phyloP scores from a whole-genome alignment of 2,888 invertebrate genomes.

The Microplitis deprimator region DNA sequence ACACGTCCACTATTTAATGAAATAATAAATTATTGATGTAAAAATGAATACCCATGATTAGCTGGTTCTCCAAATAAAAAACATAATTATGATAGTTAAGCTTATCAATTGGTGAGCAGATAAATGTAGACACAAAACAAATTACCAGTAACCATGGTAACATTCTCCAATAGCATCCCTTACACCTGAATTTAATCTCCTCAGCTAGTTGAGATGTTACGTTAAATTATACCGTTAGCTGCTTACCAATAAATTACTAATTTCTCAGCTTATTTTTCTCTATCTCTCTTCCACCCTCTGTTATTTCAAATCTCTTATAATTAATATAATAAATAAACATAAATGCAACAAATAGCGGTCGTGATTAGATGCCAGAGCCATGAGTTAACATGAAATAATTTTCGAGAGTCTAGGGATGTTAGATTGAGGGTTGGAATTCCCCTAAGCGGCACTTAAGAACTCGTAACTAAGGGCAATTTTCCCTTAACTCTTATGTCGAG shows the following conservation, averaged over 20 bases:
- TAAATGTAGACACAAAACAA: constrained; percentile 64
- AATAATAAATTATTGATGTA: too few species aligned
- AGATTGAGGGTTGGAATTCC: constrained; percentile 3
- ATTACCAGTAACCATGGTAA: constrained; percentile 60
- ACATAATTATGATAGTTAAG: constrained; percentile 52
- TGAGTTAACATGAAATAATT: background rate
- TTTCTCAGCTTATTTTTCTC: too few species aligned
- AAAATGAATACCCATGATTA: background rate
- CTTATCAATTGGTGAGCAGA: constrained; percentile 53
- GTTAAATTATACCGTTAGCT: background rate
- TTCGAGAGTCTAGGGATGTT: background rate
- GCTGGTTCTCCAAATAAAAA: background rate
- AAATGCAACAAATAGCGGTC: background rate
- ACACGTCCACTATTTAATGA: too few species aligned
- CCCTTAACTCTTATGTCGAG: background rate
- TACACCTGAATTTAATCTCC: constrained; percentile 25
- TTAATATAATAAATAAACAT: too few species aligned
- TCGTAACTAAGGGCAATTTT: background rate
- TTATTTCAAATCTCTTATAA: too few species aligned
- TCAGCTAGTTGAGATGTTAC: too few species aligned
- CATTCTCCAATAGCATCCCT: constrained; percentile 51
- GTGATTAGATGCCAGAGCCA: background rate
- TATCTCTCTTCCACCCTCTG: too few species aligned
- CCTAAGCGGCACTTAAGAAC: background rate
- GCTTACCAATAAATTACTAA: too few species aligned